Percentiles rank a stretch among this genome's conserved stretches.
Conservation (phyloP, 92 coral and sea anemone species). For the Palythoa grandis region DNA sequence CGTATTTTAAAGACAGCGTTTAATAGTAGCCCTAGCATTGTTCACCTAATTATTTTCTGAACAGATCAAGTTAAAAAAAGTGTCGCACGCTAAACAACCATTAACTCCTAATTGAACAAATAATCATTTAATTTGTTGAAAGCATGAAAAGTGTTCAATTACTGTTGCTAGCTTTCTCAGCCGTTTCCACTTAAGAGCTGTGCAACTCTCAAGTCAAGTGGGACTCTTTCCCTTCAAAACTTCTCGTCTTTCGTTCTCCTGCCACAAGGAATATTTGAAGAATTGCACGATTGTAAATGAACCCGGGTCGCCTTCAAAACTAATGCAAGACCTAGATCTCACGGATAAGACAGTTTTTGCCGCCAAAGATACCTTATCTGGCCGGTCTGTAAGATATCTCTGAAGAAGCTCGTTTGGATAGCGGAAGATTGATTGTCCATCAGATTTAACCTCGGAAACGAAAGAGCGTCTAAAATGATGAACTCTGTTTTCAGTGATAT, state of each 20-base stretch:
- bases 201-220: conserved; percentile 14
- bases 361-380: conserved; percentile 19
- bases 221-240: background rate
- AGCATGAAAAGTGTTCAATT: conserved; percentile 7
- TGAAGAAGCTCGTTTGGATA: background rate
- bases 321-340: conserved; percentile 18
- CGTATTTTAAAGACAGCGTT: background rate
- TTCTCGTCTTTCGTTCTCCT: background rate
- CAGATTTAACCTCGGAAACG: background rate
- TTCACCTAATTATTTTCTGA: background rate
- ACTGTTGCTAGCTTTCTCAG: background rate
- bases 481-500: background rate
- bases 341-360: conserved; percentile 28
- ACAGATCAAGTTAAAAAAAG: background rate
- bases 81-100: background rate
- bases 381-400: conserved; percentile 18
- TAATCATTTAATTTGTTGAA: conserved; percentile 44
- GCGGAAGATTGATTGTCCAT: conserved; percentile 33
- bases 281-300: conserved; percentile 10
- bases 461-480: background rate
- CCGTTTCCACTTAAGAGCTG: background rate
- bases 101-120: conserved; percentile 47
- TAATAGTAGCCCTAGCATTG: background rate
- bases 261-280: conserved; percentile 13
- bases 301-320: conserved; percentile 28